phyloP scores from a whole-genome alignment of 37 sponge, comb jelly and placozoan genomes.

The Diacarnus erythraeanus region DNA sequence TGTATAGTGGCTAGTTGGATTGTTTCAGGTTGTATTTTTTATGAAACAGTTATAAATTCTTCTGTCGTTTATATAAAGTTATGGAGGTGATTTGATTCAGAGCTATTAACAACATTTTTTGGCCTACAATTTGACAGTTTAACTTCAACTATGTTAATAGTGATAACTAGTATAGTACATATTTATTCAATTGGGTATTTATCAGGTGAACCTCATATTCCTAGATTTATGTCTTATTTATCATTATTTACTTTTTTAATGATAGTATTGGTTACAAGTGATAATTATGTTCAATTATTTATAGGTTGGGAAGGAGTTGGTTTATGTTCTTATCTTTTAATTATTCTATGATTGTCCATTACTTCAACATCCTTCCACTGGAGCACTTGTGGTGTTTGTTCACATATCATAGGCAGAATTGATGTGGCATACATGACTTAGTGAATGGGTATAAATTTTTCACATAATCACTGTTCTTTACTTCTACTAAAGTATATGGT shows the following conservation, averaged over 20 bases:
- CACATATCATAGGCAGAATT: too few relatives aligned
- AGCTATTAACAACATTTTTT: conserved; percentile 55
- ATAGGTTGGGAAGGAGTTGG: conserved; percentile 85
- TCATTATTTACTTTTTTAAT: conserved; percentile 88
- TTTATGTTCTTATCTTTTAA: conserved; percentile 79
- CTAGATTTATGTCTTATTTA: conserved; percentile 83
- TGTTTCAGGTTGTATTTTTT: conserved; percentile 62
- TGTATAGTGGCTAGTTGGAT: conserved; percentile 38
- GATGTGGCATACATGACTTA: too few relatives aligned
- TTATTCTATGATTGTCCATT: conserved; percentile 77
- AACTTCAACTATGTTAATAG: conserved; percentile 63
- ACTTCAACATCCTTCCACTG: too few relatives aligned
- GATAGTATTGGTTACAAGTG: conserved; percentile 79
- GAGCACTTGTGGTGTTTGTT: too few relatives aligned
- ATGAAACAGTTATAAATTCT: conserved; percentile 50
- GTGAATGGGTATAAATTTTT: too few relatives aligned
- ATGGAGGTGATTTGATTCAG: conserved; percentile 68
- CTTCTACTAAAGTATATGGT: too few relatives aligned
- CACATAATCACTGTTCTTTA: too few relatives aligned
- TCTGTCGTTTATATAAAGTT: conserved; percentile 60
- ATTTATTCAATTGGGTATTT: conserved; percentile 81
- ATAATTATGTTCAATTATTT: conserved; percentile 82
- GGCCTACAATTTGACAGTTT: conserved; percentile 77
- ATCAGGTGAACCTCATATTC: conserved; percentile 67
- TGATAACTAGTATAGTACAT: conserved; percentile 76